phyloP scores from a whole-genome alignment of 2,113 vertebrate genomes.

The Edolisoma coerulescens region DNA sequence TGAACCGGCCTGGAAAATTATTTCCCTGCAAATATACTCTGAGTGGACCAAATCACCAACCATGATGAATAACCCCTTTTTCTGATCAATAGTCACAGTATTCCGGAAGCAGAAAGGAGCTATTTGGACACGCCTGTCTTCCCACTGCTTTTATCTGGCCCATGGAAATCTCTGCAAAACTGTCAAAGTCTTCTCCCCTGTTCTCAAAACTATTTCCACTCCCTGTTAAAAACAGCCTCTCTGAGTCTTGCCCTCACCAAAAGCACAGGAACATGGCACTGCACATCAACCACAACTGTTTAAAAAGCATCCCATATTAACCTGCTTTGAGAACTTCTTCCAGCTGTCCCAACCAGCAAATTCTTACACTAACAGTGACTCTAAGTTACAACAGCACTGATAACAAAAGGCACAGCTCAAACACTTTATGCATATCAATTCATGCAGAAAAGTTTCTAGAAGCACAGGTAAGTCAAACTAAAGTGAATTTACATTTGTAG shows the following conservation, averaged over 20 bases:
- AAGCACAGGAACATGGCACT: background rate
- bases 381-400: background rate
- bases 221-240: background rate
- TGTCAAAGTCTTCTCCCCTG: fast-evolving
- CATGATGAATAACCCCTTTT: background rate
- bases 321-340: background rate
- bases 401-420: background rate
- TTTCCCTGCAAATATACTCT: background rate
- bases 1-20: background rate
- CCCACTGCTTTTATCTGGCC: background rate
- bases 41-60: background rate
- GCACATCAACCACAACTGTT: background rate
- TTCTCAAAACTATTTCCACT: background rate
- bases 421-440: background rate
- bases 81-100: background rate
- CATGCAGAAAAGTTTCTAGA: background rate
- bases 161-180: background rate
- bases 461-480: background rate
- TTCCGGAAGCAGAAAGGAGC: background rate
- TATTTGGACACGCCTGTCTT: background rate
- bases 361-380: background rate
- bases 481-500: background rate
- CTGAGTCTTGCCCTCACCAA: background rate
- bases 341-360: background rate
- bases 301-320: background rate